Evolutionary conservation across 1,140 invertebrate species (phyloP).

Genomic region (Drosophila malerkotliana): DNA sequence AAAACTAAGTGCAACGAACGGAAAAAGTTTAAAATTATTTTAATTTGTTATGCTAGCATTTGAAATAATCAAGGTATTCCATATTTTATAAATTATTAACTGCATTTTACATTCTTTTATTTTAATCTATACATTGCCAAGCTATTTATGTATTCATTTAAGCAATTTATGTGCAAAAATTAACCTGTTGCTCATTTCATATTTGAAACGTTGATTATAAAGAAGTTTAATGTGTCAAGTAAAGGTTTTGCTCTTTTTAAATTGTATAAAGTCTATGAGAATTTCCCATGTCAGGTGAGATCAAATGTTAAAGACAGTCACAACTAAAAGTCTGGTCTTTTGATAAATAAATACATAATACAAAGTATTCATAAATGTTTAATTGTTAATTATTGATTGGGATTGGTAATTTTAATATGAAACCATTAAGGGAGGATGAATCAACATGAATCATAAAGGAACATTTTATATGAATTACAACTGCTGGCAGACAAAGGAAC

Average conservation of each 20-base stretch:
- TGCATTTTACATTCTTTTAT: constrained; percentile 49
- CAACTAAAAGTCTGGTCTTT: constrained; percentile 70
- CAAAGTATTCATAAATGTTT: constrained; percentile 47
- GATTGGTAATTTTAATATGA: not conserved
- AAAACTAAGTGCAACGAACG: constrained; percentile 52
- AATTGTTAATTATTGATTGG: not conserved
- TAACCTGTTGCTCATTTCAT: constrained; percentile 25
- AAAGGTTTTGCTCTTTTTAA: constrained; percentile 47
- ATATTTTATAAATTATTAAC: constrained; percentile 47
- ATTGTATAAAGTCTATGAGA: constrained; percentile 69
- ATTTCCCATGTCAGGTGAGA: constrained; percentile 55
- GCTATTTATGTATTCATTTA: constrained; percentile 40
- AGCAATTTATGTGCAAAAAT: constrained; percentile 19
- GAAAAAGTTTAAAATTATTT: constrained; percentile 42
- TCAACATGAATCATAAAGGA: constrained; percentile 13
- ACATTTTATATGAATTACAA: not conserved
- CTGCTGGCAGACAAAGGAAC: constrained; percentile 3
- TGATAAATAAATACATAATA: constrained; percentile 69
- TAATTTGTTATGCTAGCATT: constrained; percentile 35
- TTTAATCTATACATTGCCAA: constrained; percentile 25
- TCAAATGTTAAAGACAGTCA: constrained; percentile 59
- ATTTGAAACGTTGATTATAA: constrained; percentile 37
- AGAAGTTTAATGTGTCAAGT: constrained; percentile 47
- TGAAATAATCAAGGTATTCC: constrained; percentile 48
- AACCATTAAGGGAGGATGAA: not conserved